Base-by-base conservation (phyloP, 2,113 vertebrate genomes). In the Megaceryle torquata region DNA sequence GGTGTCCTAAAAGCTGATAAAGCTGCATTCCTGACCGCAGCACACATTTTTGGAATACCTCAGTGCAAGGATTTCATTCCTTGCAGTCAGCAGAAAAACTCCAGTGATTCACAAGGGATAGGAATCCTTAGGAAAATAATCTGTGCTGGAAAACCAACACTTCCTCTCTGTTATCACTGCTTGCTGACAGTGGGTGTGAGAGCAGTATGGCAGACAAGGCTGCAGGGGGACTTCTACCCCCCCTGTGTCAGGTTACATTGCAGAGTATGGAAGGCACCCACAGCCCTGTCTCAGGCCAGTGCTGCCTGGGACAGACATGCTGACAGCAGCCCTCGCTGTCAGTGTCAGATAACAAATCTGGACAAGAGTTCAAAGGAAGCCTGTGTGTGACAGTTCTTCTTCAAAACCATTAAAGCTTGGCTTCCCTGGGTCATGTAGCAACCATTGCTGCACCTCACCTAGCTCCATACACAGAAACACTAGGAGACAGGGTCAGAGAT, bases 41-140 rank as follows among this genome's bases (percentile, higher is more conserved):
- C 75, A 60, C 5, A 5, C 68, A 83, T 77, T 93, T 91, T 88
- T 76, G n/a, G 0, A 70, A 44, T 89, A 75, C 71, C 92, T 93
- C 72, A 54, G 59, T 48, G 67, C 70, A 69, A 88, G 63, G 54
- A 82, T 91, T 95, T 91, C 78, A 51, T 51, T 82, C 75, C 69
- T 89, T 59, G n/a, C 44, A 93, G 70, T 87, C 87, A 91, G 75
- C 18, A 5, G 91, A 91, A 91, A 94, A 64, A 69, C 86, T 95
- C 61, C 77, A 91, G 72, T 93, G 94, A 92, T 80, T 96, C 91
- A 93, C 17, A 56, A 64, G 65, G 51, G 56, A 50, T 29, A 93
- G 65, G 86, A 97, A 95, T 75, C 80, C 72, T 86, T 86, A 82
- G 14, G 26, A 94, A 92, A 95, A 95, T 28, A 95, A 86, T 68